Conservation (phyloP, 2,113 vertebrate genomes). For the Gila orcuttii region DNA sequence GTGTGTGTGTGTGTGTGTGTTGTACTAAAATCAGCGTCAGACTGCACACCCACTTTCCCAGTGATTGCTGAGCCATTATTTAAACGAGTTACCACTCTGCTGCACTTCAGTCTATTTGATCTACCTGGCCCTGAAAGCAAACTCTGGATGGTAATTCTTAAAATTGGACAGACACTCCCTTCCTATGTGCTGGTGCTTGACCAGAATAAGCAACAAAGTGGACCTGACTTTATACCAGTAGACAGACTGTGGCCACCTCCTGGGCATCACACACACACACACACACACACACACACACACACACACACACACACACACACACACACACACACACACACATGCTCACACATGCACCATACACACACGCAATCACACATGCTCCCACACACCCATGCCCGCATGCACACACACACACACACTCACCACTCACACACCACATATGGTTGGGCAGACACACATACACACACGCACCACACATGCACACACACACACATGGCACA, state of each 20-base stretch:
- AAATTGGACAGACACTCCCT: background rate
- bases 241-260: background rate
- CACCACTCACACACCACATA: too few species aligned
- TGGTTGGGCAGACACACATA: too few species aligned
- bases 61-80: conserved; percentile 2
- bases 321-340: too few species aligned
- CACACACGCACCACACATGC: too few species aligned
- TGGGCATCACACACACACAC: too few species aligned
- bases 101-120: background rate
- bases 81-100: background rate
- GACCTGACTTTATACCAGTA: background rate
- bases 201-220: background rate
- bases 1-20: conserved; percentile 2
- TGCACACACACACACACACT: background rate
- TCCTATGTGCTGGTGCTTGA: background rate
- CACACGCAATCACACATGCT: too few species aligned
- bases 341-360: too few species aligned
- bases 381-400: background rate
- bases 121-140: background rate
- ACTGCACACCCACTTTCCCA: conserved; percentile 7
- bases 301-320: too few species aligned
- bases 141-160: background rate
- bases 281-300: too few species aligned
- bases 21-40: background rate
- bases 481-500: too few species aligned